Conservation (phyloP, 2,888 invertebrate species). For the Andricus curvator region DNA sequence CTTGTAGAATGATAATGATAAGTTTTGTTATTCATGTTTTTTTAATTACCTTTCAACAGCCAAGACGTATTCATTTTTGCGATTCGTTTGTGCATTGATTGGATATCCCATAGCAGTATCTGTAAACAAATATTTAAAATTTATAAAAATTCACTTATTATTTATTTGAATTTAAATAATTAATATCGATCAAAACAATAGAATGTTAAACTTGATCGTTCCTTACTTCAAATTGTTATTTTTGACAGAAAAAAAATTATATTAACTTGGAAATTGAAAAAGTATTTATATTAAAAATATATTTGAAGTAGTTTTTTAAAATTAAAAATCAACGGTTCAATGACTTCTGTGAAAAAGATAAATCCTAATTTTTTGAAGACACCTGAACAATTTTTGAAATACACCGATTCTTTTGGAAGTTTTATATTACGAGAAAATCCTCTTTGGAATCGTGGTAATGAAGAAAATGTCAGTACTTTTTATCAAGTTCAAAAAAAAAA, state of each 20-base stretch:
- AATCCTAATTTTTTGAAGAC: background rate
- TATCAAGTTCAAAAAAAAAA: background rate
- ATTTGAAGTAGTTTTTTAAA: background rate
- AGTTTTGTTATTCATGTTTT: background rate
- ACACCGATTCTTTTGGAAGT: constrained; percentile 25
- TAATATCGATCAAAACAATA: background rate
- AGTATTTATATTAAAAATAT: background rate
- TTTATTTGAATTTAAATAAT: background rate
- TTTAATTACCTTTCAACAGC: constrained; percentile 76
- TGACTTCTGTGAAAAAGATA: background rate
- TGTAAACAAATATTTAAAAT: constrained; percentile 55
- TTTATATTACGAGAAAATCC: constrained; percentile 6
- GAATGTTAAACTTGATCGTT: background rate
- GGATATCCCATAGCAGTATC: constrained; percentile 78
- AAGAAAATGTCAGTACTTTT: background rate
- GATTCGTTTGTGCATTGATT: constrained; percentile 75
- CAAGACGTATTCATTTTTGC: constrained; percentile 73
- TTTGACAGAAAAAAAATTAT: background rate
- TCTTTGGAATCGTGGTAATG: constrained; percentile 11
- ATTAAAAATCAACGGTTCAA: background rate
- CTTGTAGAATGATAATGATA: background rate
- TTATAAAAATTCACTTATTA: background rate
- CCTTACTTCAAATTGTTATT: background rate
- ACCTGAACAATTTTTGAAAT: background rate
- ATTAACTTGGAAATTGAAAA: background rate